These are phyloP conservation scores for Drosophila parabipectinata DNA, from an alignment of 1,140 invertebrate species.

Conservation along the genomic window DNA sequence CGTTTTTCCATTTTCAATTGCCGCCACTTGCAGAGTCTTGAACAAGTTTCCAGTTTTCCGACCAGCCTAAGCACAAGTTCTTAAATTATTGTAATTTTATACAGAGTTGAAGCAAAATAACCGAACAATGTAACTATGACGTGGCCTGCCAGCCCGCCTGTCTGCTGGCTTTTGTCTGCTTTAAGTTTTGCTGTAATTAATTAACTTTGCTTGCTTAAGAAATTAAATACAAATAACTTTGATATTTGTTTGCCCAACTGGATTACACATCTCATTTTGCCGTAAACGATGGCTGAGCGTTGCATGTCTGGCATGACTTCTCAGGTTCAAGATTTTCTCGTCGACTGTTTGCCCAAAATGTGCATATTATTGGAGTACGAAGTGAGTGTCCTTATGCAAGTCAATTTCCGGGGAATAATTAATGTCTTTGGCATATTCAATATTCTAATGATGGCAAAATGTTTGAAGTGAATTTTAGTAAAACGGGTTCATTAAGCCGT, in stretches of 20 bases:
- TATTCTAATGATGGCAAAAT: conserved; percentile 35
- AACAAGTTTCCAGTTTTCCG: conserved; percentile 21
- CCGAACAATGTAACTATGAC: neutral
- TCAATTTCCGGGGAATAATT: conserved; percentile 25
- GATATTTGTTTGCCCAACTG: conserved; percentile 75
- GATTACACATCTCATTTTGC: conserved; percentile 67
- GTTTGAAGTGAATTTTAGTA: conserved; percentile 13
- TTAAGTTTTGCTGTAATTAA: conserved; percentile 71
- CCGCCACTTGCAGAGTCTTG: conserved; percentile 26
- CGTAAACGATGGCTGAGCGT: conserved; percentile 40
- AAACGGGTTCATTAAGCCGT: conserved; percentile 4
- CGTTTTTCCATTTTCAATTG: neutral
- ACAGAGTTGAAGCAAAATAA: conserved; percentile 8
- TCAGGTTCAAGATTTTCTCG: conserved; percentile 3
- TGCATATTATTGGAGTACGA: conserved; percentile 3
- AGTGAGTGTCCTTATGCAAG: neutral
- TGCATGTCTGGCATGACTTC: neutral
- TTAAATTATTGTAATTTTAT: conserved; percentile 74
- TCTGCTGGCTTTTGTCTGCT: neutral
- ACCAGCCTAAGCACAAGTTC: conserved; percentile 50
- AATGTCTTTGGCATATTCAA: conserved; percentile 18
- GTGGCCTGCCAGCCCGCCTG: neutral
- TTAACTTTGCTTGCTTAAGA: conserved; percentile 75
- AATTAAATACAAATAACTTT: conserved; percentile 80
- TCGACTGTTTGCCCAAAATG: conserved; percentile 20